A percentile compares a stretch with the other conserved stretches of the same genome.
Conservation (phyloP, 2,797 vertebrate species). For the Brachymystax lenok region DNA sequence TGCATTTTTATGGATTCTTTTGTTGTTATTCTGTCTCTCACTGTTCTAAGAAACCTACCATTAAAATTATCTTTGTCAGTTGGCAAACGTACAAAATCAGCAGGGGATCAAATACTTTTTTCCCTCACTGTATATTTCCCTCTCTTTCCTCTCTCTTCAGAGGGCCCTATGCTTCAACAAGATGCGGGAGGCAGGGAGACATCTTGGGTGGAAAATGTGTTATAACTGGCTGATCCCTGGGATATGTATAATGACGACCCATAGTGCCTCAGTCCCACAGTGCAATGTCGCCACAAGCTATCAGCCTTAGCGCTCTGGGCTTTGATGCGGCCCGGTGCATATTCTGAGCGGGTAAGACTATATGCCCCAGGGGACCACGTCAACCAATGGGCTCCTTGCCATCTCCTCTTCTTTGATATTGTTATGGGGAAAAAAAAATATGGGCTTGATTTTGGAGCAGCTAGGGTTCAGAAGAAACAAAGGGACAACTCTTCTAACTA, state of each 20-base stretch:
- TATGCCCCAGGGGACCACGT: conserved; percentile 62
- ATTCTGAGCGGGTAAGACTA: conserved; percentile 62
- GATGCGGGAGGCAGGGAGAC: conserved; percentile 39
- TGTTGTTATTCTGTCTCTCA: no score
- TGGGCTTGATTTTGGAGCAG: conserved; percentile 5
- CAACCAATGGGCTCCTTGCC: conserved; percentile 61
- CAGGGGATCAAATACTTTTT: no score
- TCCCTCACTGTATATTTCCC: background rate
- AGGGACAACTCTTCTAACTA: conserved; percentile 2
- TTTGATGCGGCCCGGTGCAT: conserved; percentile 60
- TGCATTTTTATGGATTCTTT: no score
- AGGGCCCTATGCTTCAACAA: conserved; percentile 11
- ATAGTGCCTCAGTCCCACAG: conserved; percentile 44
- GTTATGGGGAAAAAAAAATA: conserved; percentile 39
- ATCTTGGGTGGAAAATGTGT: conserved; percentile 59
- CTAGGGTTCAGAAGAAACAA: background rate
- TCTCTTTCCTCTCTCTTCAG: conserved; percentile 1
- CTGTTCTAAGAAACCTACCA: no score
- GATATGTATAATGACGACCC: conserved; percentile 39
- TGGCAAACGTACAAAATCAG: no score
- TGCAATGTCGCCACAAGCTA: conserved; percentile 53
- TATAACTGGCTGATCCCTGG: conserved; percentile 58
- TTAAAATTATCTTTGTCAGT: no score
- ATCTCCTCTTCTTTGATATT: conserved; percentile 50
- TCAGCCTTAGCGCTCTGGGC: conserved; percentile 41